Evolutionary conservation across 2,888 invertebrate genomes (phyloP).

Genomic region (Aricia artaxerxes): DNA sequence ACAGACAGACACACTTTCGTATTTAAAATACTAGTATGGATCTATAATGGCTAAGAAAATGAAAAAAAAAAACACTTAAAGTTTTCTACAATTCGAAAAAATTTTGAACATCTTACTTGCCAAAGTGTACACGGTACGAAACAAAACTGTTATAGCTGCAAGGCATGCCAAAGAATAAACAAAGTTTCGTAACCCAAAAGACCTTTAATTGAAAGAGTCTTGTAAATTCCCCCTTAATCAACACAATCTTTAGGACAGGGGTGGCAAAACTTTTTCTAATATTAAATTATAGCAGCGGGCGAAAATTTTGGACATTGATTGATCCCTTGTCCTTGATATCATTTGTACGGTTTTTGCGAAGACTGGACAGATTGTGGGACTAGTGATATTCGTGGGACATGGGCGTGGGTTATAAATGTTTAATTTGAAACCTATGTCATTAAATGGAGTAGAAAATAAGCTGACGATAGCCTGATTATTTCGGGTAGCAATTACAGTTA

Average conservation of each 20-base stretch:
- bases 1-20: no score
- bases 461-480: background rate
- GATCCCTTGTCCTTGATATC: constrained; percentile 45
- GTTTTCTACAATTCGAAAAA: no score
- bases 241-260: constrained; percentile 23
- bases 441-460: background rate
- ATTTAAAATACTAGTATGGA: no score
- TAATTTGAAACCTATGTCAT: background rate
- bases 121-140: background rate
- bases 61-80: no score
- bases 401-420: constrained; percentile 26
- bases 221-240: constrained; percentile 10
- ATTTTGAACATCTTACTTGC: no score
- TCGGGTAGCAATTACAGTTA: no score
- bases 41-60: no score
- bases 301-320: constrained; percentile 47
- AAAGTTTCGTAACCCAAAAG: background rate
- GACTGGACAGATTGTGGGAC: constrained; percentile 19
- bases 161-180: background rate
- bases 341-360: constrained; percentile 32
- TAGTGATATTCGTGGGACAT: constrained; percentile 43
- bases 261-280: constrained; percentile 35
- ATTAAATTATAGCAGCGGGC: constrained; percentile 45
- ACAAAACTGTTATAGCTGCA: background rate
- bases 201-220: constrained; percentile 5